Base-by-base conservation (phyloP, 1,140 invertebrate species). In the Eriosoma lanigerum region DNA sequence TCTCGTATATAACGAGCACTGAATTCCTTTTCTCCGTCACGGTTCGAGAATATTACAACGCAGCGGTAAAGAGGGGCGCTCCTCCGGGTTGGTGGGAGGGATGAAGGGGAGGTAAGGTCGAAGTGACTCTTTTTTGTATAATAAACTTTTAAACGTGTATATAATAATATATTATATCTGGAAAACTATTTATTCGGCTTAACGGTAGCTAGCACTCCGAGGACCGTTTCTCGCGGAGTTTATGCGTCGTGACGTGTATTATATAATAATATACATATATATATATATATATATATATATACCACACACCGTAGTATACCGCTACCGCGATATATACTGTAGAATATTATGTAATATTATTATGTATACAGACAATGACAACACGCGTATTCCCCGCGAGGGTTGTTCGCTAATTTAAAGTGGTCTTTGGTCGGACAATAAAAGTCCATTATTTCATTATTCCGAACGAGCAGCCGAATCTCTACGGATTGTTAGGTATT, bases 401-500 rank as follows among this genome's bases (percentile, higher is more conserved):
- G 13, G 38, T 68, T 48, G 66, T 68, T n/a, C 38, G 44, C 44
- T 68, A 68, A 68, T 68, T 68, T 48, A 46, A 68, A 68, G 44
- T 48, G 66, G 44, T 48, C 46, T 68, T 68, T 48, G 44, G 38
- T 68, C 46, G 66, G 66, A 68, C 66, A 26, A 68, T 68, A 68
- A 68, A 68, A 68, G 66, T 68, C 66, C 66, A 68, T 68, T 68
- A 68, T 19, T 68, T 68, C 66, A 68, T 68, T 68, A 68, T 68
- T 46, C n/a, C 26, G 29, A 32, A 62, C 29, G 32, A 62, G 60
- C 29, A n/a, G n/a, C 15, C 17, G 1, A 62, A 62, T 24, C 60
- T 62, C 19, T 62, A 26, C 17, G 29, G 17, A 19, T 62, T 12
- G 29, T 62, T 62, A 29, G 32, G 32, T 4, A 38, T n/a, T n/a